Evolutionary conservation across 2,113 vertebrate genomes (phyloP), one percentile per base, ranked within the genome.

Genomic region (Mugil cephalus): DNA sequence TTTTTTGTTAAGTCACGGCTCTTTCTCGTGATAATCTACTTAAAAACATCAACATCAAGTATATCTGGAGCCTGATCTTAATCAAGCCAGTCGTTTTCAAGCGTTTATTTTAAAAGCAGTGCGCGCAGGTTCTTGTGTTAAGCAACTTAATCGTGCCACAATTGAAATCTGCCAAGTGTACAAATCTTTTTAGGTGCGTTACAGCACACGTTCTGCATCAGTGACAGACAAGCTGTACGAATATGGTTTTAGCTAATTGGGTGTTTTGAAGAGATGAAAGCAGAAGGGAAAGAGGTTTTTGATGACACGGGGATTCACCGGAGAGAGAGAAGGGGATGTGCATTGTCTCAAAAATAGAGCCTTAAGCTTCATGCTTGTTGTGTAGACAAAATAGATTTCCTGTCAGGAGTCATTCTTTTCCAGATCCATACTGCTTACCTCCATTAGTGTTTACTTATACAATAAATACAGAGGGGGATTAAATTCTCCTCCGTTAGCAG

Each of bases 301-400:
- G 85, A 86, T 86, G 82, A 88, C 78, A 79, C 18, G 52, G 19
- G 71, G 65, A 80, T 86, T 77, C 50, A 56, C 9, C 36, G 58
- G 55, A 17, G 64, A 69, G 45, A 66, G 62, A 67, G 46, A 47
- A n/a, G n/a, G 3, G 39, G 13, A 68, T 81, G 72, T 70, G 61
- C 42, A 80, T 80, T 80, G 80, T 89, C 55, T 85, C 59, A 69
- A 84, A 90, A 85, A 86, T 73, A 87, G 78, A 71, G 60, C 46
- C 70, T 74, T 86, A 85, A 90, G 87, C 87, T 59, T 47, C 48
- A 51, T 65, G 62, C 70, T 75, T 87, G 79, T 70, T 66, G 71
- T 43, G 74, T 63, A 60, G 74, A 87, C 70, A 79, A 84, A 80
- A 91, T 80, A 58, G 82, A 85, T 86, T 86, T 87, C 70, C 83